Percentiles rank a stretch among this genome's conserved stretches.
Evolutionary conservation across 2,113 vertebrate species (phyloP).

Genomic region (Pseudopipra pipra): DNA sequence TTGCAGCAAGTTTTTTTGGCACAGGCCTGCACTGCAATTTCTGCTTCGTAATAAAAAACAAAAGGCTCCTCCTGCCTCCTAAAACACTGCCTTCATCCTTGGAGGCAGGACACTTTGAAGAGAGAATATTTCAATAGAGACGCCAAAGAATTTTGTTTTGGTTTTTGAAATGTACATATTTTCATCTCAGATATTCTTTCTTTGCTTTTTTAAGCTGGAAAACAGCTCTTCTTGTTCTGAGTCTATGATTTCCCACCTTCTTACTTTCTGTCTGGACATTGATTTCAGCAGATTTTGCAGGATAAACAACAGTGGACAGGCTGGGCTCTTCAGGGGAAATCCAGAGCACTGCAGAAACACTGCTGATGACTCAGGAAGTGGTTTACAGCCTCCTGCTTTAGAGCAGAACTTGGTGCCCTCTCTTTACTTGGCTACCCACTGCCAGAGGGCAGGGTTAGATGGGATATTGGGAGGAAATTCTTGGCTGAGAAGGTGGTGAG

Average conservation of each 20-base stretch:
- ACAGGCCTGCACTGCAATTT: not conserved
- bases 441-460: not conserved
- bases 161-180: not conserved
- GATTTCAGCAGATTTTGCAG: not conserved
- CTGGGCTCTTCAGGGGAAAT: not conserved
- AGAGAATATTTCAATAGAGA: not conserved
- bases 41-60: constrained; percentile 13
- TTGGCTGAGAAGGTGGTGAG: not conserved
- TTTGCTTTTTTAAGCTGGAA: not conserved
- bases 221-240: not conserved
- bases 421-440: not conserved
- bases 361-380: not conserved
- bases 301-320: not conserved
- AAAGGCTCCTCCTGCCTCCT: not conserved
- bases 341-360: not conserved
- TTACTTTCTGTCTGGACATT: not conserved
- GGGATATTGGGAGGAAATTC: not conserved
- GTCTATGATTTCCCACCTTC: not conserved
- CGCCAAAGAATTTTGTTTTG: not conserved
- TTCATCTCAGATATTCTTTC: not conserved
- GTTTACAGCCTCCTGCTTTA: not conserved
- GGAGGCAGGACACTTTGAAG: not conserved
- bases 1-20: not conserved
- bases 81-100: not conserved
- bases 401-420: not conserved